Evolutionary conservation across 2,797 vertebrate species (phyloP).

Genomic region (Oreochromis grahami): DNA sequence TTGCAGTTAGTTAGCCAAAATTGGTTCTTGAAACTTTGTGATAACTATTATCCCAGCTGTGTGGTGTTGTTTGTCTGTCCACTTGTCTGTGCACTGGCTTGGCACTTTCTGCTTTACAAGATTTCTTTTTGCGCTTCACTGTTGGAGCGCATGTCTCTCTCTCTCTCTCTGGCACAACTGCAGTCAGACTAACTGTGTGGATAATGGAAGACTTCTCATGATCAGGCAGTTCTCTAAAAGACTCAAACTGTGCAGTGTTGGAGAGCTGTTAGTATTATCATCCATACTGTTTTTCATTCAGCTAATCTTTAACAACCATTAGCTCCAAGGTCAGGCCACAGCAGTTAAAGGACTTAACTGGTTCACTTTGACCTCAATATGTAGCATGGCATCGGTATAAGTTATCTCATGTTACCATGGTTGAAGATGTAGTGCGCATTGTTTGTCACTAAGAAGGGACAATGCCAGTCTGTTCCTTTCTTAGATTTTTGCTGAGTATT

Average conservation of each 20-base stretch:
- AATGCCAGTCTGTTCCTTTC: neutral
- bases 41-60: neutral
- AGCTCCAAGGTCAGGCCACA: neutral
- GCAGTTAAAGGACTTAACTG: neutral
- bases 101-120: neutral
- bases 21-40: neutral
- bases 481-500: neutral
- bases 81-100: neutral
- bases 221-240: neutral
- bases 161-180: neutral
- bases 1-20: neutral
- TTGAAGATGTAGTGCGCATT: neutral
- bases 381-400: neutral
- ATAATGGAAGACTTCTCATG: neutral
- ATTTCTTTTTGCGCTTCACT: neutral
- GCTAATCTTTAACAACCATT: neutral
- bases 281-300: neutral
- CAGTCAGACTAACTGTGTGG: neutral
- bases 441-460: neutral
- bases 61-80: neutral
- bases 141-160: neutral
- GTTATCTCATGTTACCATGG: neutral
- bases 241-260: neutral
- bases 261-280: neutral
- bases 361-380: neutral